Evolutionary conservation across 2,113 vertebrate genomes (phyloP).

Genomic region (Bettongia penicillata): DNA sequence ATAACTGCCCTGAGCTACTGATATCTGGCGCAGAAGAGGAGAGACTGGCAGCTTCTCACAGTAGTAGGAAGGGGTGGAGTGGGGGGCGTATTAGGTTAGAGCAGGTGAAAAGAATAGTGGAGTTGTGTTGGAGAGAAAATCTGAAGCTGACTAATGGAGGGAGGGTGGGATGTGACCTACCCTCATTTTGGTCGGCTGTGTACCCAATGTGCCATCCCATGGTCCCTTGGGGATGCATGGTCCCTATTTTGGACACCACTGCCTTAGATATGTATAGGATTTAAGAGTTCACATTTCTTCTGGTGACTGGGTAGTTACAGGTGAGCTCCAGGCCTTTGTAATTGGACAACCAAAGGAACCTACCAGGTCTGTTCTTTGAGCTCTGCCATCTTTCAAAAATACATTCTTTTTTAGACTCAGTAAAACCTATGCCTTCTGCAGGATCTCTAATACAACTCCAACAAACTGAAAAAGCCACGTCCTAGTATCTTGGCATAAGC

Average conservation of each 20-base stretch:
- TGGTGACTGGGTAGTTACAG: background rate
- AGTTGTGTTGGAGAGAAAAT: background rate
- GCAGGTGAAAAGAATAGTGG: background rate
- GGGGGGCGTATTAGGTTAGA: background rate
- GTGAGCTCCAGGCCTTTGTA: background rate
- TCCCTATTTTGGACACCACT: background rate
- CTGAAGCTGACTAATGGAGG: background rate
- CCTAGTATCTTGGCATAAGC: background rate
- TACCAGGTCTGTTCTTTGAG: background rate
- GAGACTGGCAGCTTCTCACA: background rate
- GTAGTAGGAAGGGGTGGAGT: background rate
- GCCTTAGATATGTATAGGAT: background rate
- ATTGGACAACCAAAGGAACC: background rate
- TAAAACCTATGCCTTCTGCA: background rate
- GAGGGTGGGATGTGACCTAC: background rate
- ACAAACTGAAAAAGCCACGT: background rate
- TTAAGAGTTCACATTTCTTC: background rate
- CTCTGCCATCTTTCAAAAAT: background rate
- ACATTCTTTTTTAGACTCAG: background rate
- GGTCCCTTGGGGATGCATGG: background rate
- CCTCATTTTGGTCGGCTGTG: background rate
- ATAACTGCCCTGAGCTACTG: background rate
- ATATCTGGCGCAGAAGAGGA: background rate
- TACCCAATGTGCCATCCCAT: background rate
- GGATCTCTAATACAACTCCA: background rate